Percentiles rank a stretch among this genome's conserved stretches.
These are phyloP conservation scores for Agonopterix arenella DNA, from an alignment of 2,888 invertebrate species.

Conservation along the genomic window DNA sequence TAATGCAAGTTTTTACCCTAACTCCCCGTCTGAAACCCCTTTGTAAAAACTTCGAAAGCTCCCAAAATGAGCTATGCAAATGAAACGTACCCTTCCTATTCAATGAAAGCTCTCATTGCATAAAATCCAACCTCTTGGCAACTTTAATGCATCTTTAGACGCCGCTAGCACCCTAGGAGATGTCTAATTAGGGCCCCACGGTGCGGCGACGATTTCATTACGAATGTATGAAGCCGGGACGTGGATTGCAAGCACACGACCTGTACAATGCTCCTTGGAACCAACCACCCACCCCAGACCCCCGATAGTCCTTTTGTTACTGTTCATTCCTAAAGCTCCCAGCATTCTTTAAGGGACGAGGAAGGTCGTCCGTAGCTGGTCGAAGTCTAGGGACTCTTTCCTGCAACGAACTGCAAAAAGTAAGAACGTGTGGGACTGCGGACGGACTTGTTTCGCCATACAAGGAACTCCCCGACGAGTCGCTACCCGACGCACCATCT, in stretches of 20 bases:
- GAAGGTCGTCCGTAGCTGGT: constrained; percentile 39
- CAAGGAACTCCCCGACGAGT: constrained; percentile 64
- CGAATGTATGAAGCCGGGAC: constrained; percentile 61
- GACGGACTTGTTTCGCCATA: constrained; percentile 73
- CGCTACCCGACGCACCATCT: constrained; percentile 70
- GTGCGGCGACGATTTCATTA: constrained; percentile 57
- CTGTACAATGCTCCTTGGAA: constrained; percentile 58
- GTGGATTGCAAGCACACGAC: constrained; percentile 58
- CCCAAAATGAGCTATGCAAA: no score
- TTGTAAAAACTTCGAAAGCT: no score
- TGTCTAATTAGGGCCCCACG: constrained; percentile 51
- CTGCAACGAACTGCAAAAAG: constrained; percentile 67
- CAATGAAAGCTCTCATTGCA: no score
- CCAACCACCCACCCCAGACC: constrained; percentile 42
- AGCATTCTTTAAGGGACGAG: constrained; percentile 26
- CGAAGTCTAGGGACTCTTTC: constrained; percentile 54
- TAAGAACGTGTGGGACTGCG: constrained; percentile 72
- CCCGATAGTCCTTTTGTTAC: constrained; percentile 34
- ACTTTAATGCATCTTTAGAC: background rate
- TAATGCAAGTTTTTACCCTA: no score
- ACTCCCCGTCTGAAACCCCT: no score
- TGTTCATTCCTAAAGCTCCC: constrained; percentile 9
- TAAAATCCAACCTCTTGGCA: no score
- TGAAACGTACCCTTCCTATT: no score
- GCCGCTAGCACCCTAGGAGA: constrained; percentile 21